Base-by-base conservation (phyloP, 1,140 invertebrate species). In the Pentalonia nigronervosa region DNA sequence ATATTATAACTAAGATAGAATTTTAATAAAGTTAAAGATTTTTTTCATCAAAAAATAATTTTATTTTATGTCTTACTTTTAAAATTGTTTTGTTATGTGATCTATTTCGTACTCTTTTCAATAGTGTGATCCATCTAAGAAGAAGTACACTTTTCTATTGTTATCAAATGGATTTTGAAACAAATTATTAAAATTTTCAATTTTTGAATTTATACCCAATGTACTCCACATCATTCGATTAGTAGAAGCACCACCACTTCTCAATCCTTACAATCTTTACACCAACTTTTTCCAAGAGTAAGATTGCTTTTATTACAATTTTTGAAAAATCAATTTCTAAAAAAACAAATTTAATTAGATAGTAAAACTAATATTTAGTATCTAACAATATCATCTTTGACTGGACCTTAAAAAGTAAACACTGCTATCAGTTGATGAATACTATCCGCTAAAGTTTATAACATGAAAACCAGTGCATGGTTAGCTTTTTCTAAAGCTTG, bases 251-350 rank as follows among this genome's bases (percentile, higher is more conserved):
- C 87, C 48, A 50, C 53, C 87, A 89, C 87, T 89, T n/a, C 48
- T 89, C 11, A 89, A 30, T 7, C 87, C 87, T n/a, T 50, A 50
- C 30, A 30, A 89, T 21, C 14, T 34, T 50, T 50, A 50, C 20
- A 21, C 48, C 87, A 14, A 21, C 47, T 50, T 89, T 89, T 21
- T 89, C 87, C 11, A 89, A n/a, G 2, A 89, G 34, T 89, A 89
- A 50, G 14, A 89, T 89, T n/a, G 87, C 67, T 89, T 89, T 89
- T 7, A 89, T 20, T 23, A 89, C 8, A 89, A 89, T 89, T 89
- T 89, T 89, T 89, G 87, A 47, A 14, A 88, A 11, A 48, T 88
- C 86, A 50, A 48, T 48, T 48, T 30, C 86, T 88, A 88, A 30
- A n/a, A n/a, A 30, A 30, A 88, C 23, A 88, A n/a, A 88, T 34